These are phyloP conservation scores for Pyrochroa serraticornis DNA, from an alignment of 2,888 invertebrate species.

Conservation along the genomic window DNA sequence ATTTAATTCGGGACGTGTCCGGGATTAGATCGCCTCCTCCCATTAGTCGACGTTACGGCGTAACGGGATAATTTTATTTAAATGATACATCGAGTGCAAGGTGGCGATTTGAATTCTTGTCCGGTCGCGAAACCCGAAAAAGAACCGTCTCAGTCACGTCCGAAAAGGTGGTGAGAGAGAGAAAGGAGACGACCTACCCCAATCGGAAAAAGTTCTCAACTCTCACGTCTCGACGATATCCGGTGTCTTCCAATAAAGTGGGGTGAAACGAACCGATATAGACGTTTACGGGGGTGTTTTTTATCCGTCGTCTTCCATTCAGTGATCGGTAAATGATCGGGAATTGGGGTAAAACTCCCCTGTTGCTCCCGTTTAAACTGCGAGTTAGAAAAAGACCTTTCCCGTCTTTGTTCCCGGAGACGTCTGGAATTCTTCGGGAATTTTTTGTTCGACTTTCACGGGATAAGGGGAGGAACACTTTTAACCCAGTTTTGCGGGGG, in stretches of 20 bases:
- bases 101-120: no score
- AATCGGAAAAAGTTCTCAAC: constrained; percentile 33
- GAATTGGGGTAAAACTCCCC: constrained; percentile 35
- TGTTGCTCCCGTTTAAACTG: constrained; percentile 34
- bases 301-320: constrained; percentile 36
- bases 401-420: constrained; percentile 18
- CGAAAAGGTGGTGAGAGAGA: neutral
- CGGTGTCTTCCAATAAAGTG: constrained; percentile 43
- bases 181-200: constrained; percentile 33
- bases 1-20: no score
- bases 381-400: constrained; percentile 24
- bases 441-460: constrained; percentile 21
- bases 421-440: constrained; percentile 18
- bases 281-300: constrained; percentile 39
- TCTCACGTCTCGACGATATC: constrained; percentile 40
- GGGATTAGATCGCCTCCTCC: no score
- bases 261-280: constrained; percentile 42
- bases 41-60: no score
- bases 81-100: no score
- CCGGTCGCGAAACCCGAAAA: no score
- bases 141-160: no score
- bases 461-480: constrained; percentile 22
- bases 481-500: constrained; percentile 36
- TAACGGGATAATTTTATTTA: no score
- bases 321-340: constrained; percentile 42